Evolutionary conservation across 2,113 vertebrate genomes (phyloP).

Genomic region (Sakesphorus luctuosus): DNA sequence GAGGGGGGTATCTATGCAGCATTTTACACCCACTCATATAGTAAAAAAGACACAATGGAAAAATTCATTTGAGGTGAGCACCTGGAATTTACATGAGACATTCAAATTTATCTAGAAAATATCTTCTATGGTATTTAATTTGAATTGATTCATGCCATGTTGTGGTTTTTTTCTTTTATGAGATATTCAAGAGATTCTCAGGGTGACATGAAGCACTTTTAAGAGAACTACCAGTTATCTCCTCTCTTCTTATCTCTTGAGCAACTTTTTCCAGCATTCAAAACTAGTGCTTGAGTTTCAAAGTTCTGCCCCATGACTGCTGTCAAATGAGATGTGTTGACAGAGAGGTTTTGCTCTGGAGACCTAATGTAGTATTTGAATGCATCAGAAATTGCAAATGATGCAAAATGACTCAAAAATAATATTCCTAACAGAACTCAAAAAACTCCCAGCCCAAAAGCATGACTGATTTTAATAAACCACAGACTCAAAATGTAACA

Average conservation of each 20-base stretch:
- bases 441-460: neutral
- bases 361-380: constrained; percentile 1
- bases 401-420: neutral
- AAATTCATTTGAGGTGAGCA: constrained; percentile 3
- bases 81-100: neutral
- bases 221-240: constrained; percentile 7
- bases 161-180: neutral
- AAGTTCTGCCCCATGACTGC: neutral
- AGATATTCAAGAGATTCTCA: constrained; percentile 20
- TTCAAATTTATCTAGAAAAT: neutral
- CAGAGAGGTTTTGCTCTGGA: constrained; percentile 15
- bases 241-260: constrained; percentile 20
- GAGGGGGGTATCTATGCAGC: constrained; percentile 18
- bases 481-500: neutral
- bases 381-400: constrained; percentile 7
- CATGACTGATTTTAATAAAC: neutral
- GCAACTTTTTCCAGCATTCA: constrained; percentile 3
- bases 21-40: constrained; percentile 32
- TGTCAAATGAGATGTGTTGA: constrained; percentile 16
- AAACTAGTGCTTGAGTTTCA: neutral
- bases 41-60: constrained; percentile 48
- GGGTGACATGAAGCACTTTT: neutral
- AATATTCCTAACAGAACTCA: neutral
- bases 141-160: neutral
- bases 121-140: neutral